phyloP scores from a whole-genome alignment of 2,888 invertebrate species.

The Chloromyia formosa region DNA sequence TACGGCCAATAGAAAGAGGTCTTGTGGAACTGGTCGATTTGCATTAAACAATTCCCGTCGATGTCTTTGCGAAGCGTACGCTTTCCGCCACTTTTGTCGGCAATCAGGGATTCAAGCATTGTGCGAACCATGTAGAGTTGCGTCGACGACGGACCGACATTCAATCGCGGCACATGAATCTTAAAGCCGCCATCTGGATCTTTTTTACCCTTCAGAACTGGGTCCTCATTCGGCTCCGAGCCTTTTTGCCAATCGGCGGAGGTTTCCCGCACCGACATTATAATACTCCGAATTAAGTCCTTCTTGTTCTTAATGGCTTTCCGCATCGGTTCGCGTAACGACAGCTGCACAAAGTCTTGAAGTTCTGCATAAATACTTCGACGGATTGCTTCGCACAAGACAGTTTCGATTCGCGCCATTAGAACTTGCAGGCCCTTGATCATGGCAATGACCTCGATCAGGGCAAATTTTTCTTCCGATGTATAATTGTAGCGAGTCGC shows the following conservation, averaged over 20 bases:
- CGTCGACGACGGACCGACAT: slow-evolving; percentile 93
- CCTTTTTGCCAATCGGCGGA: slow-evolving; percentile 97
- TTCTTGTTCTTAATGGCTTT: slow-evolving; percentile 98
- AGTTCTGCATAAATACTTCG: slow-evolving; percentile 94
- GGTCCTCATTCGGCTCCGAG: slow-evolving; percentile 90
- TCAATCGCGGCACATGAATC: slow-evolving; percentile 89
- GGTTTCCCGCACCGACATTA: slow-evolving; percentile 96
- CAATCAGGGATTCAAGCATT: slow-evolving; percentile 96
- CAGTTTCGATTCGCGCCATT: slow-evolving; percentile 97
- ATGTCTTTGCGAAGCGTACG: slow-evolving; percentile 95
- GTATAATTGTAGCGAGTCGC: slow-evolving; percentile 98
- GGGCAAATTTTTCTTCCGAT: slow-evolving; percentile 95
- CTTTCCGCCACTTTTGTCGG: slow-evolving; percentile 96
- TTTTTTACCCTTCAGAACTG: slow-evolving; percentile 91
- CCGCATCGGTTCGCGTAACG: slow-evolving; percentile 88
- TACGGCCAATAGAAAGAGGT: slow-evolving; percentile 98
- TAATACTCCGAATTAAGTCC: slow-evolving; percentile 93
- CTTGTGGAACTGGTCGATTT: slow-evolving; percentile 96
- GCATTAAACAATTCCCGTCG: slow-evolving; percentile 89
- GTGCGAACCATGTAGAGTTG: slow-evolving; percentile 99
- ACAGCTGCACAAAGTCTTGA: slow-evolving; percentile 94
- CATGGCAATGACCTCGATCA: slow-evolving; percentile 99
- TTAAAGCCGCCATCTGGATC: slow-evolving; percentile 92
- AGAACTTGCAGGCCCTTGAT: slow-evolving; percentile 97
- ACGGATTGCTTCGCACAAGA: slow-evolving; percentile 89